Percentiles rank a stretch among this genome's conserved stretches.
Conservation (phyloP, 2,888 invertebrate genomes). For the Polymixis flavicincta region DNA sequence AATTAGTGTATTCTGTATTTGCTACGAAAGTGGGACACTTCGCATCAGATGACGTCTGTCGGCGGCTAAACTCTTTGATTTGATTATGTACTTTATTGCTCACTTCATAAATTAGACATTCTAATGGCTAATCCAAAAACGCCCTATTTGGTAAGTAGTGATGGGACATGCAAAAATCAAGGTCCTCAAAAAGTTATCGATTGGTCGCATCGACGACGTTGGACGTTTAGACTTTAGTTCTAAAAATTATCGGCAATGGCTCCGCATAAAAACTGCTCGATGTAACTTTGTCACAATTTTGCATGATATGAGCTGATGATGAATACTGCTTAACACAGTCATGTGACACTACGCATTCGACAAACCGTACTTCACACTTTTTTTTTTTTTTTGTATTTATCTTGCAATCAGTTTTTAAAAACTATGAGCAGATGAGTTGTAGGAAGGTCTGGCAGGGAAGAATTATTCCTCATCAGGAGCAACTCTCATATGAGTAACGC, state of each 20-base stretch:
- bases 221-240: neutral
- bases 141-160: conserved; percentile 1
- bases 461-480: no score
- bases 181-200: conserved; percentile 1
- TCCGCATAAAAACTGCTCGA: neutral
- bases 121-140: neutral
- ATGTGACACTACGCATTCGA: neutral
- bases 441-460: no score
- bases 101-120: rapidly evolving
- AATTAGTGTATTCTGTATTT: neutral
- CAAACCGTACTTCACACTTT: no score
- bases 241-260: neutral
- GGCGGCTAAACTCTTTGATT: no score
- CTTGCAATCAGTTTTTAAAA: no score
- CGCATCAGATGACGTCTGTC: neutral
- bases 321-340: no score
- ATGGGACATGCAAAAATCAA: conserved; percentile 9
- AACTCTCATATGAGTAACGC: no score
- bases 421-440: no score
- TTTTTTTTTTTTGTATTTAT: no score
- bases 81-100: rapidly evolving
- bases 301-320: neutral
- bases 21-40: neutral
- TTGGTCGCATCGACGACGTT: neutral
- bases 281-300: neutral